Evolutionary conservation across 2,888 invertebrate species (phyloP), one percentile per base, ranked within the genome.

Genomic region (Apeira syringaria): DNA sequence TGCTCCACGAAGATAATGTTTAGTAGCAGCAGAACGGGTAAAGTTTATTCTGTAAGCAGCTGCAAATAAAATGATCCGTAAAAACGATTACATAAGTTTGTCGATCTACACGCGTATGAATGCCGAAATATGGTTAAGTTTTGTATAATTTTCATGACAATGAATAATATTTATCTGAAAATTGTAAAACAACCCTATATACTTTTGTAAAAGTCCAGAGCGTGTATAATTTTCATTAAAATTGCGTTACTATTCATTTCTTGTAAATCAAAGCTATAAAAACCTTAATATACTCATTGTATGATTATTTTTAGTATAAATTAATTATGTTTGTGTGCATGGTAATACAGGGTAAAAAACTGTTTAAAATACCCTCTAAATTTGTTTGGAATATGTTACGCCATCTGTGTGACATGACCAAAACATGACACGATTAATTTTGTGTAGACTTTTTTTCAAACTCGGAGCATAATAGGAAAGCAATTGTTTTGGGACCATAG

Each of bases 271-370:
- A 52, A 49, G 35, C 4, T 15, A 15, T 15, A 47, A 54, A 53
- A 54, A 54, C 44, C 46, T 59, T 50, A 58, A 32, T 55, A 77
- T 78, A 78, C 78, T 78, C 77, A 74, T 69, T 35, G 39, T 31
- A 48, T 58, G 54, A 66, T 54, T 62, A 60, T 64, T 64, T 67
- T 59, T 61, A 64, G 61, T 65, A 59, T 64, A 55, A 66, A 59
- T 68, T 40, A 28, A 60, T 68, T 39, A 31, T 51, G 34, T 65
- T 61, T 68, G 69, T 63, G 64, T 67, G 70, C 69, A 74, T 79
- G 80, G 80, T 73, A 67, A 72, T 61, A 80, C 81, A 80, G 80
- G 81, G 77, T 81, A 69, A 58, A 69, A 58, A 56, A 45, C 54
- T 55, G 52, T 38, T 32, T 9, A 43, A 34, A 61, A 68, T 68